A percentile compares a stretch with the other conserved stretches of the same genome.
Evolutionary conservation across 2,888 invertebrate genomes (phyloP).

Genomic region (Cecidostiba fungosa): DNA sequence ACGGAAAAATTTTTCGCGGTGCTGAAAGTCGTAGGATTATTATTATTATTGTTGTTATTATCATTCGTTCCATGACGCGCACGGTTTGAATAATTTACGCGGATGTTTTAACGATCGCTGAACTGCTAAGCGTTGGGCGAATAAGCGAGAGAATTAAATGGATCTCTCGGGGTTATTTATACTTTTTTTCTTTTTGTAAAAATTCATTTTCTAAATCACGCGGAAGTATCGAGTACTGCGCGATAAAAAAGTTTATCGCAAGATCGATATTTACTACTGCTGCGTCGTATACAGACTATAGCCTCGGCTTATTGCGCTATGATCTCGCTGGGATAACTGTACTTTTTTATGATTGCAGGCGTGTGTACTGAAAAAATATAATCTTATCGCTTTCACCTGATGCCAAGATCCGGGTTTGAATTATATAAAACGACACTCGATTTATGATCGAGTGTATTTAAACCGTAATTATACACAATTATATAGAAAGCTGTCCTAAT

Average conservation of each 20-base stretch:
- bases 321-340: not conserved
- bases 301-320: not conserved
- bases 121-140: no score
- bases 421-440: no score
- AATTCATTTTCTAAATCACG: slow-evolving; percentile 5
- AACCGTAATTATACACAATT: not conserved
- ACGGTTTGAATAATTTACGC: not conserved
- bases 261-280: not conserved
- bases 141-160: no score
- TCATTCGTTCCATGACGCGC: not conserved
- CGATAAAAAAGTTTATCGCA: not conserved
- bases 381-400: not conserved
- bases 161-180: not conserved
- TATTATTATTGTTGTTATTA: not conserved
- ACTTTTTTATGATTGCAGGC: not conserved
- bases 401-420: no score
- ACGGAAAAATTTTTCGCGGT: not conserved
- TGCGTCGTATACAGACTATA: not conserved
- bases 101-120: not conserved
- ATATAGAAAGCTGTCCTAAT: not conserved
- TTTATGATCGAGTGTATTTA: not conserved
- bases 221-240: not conserved
- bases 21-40: not conserved
- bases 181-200: not conserved
- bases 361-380: not conserved